Percentiles rank a stretch among this genome's conserved stretches.
Evolutionary conservation across 1,140 invertebrate species (phyloP).

Genomic region (Cataglyphis hispanica): DNA sequence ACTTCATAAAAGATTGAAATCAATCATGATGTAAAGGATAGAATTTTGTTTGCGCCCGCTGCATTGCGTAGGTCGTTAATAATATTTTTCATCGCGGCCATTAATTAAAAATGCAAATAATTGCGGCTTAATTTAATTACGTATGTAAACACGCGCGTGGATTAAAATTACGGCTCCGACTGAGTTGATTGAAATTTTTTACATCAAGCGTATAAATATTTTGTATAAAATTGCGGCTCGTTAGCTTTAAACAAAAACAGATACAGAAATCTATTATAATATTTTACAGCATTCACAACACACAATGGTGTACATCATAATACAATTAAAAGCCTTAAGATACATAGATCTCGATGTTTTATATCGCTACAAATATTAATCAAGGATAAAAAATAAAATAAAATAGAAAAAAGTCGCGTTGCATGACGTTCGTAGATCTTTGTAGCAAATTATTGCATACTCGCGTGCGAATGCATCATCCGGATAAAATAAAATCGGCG

Average conservation of each 20-base stretch:
- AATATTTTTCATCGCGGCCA: conserved; percentile 51
- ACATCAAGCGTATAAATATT: conserved; percentile 49
- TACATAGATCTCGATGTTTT: not conserved
- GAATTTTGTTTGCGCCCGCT: conserved; percentile 33
- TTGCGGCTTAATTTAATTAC: conserved; percentile 59
- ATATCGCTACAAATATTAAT: conserved; percentile 33
- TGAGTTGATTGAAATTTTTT: conserved; percentile 59
- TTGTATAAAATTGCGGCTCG: conserved; percentile 34
- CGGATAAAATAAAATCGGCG: conserved; percentile 66
- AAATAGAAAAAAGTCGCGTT: conserved; percentile 7
- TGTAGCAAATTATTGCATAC: conserved; percentile 22
- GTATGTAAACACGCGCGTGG: conserved; percentile 46
- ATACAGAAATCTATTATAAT: conserved; percentile 29
- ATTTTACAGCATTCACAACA: conserved; percentile 2
- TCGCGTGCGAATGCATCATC: conserved; percentile 62
- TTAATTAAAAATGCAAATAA: conserved; percentile 63
- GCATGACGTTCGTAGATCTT: conserved; percentile 47
- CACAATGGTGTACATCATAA: not conserved
- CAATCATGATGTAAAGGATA: conserved; percentile 30
- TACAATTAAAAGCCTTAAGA: not conserved
- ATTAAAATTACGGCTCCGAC: conserved; percentile 53
- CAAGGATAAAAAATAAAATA: not conserved
- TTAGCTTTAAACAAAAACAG: conserved; percentile 47
- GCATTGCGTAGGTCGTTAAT: conserved; percentile 36
- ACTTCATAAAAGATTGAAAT: not conserved